A percentile compares a stretch with the other conserved stretches of the same genome.
phyloP scores from a whole-genome alignment of 35 echinoderm and acorn worm species.

The Apostichopus californicus region DNA sequence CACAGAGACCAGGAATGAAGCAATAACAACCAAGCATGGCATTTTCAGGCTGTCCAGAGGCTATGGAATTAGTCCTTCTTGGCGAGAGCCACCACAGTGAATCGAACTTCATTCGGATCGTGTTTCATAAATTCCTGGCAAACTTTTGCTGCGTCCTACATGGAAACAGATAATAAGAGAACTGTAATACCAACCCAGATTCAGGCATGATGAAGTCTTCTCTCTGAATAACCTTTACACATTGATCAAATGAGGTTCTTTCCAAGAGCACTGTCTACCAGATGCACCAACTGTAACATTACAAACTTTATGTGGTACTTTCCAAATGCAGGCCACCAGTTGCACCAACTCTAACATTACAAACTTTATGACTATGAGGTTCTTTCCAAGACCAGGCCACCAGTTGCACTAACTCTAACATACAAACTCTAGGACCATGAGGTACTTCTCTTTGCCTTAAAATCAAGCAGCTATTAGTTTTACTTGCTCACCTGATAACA shows the following conservation, averaged over 20 bases:
- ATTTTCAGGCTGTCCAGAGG: not conserved
- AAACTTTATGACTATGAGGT: not conserved
- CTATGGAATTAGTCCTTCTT: not conserved
- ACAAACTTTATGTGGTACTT: not conserved
- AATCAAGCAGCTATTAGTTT: too few species aligned
- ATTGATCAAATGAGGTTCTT: not conserved
- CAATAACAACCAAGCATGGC: not conserved
- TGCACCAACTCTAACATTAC: too few species aligned
- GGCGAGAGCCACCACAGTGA: constrained; percentile 80
- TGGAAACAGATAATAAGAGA: not conserved
- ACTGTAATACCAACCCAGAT: not conserved
- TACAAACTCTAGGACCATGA: not conserved
- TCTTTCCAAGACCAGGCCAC: not conserved
- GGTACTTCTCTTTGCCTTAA: not conserved
- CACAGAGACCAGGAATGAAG: not conserved
- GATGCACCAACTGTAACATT: not conserved
- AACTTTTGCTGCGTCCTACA: constrained; percentile 82
- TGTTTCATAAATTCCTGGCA: constrained; percentile 88
- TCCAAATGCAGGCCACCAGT: not conserved
- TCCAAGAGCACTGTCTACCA: not conserved
- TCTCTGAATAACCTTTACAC: too few species aligned
- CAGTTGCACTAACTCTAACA: too few species aligned
- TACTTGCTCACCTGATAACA: too few species aligned
- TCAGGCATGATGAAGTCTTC: too few species aligned
- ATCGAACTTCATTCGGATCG: constrained; percentile 73